phyloP scores from a whole-genome alignment of 2,797 vertebrate genomes.

The Falco biarmicus region DNA sequence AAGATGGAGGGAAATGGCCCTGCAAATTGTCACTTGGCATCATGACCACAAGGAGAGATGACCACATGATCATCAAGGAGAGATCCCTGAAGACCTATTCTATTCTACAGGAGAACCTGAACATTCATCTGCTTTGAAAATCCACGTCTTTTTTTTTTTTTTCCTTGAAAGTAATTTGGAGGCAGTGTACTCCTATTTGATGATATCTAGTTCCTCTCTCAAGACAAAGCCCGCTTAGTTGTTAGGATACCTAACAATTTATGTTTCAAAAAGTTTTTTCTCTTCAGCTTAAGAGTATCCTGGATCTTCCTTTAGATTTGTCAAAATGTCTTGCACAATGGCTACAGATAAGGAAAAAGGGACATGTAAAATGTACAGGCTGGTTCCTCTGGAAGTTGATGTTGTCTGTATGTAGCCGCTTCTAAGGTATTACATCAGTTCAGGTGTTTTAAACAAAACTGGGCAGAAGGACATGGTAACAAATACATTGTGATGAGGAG shows the following conservation, averaged over 20 bases:
- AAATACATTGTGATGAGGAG: background rate
- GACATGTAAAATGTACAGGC: background rate
- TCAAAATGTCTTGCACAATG: background rate
- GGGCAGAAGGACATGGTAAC: background rate
- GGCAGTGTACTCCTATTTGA: background rate
- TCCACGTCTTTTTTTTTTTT: rapidly evolving
- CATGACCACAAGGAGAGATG: background rate
- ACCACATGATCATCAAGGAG: background rate
- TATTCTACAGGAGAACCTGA: background rate
- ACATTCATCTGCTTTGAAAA: background rate
- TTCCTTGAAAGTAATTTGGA: background rate
- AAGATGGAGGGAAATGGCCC: background rate
- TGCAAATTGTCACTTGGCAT: background rate
- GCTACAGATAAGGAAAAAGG: background rate
- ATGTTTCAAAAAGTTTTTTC: background rate
- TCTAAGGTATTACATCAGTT: background rate
- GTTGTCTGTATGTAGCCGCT: background rate
- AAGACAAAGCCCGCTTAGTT: background rate
- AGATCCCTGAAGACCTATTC: background rate
- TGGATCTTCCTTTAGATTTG: background rate
- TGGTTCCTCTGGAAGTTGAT: background rate
- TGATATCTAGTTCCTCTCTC: background rate
- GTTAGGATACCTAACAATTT: background rate
- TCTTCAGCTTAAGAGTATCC: background rate
- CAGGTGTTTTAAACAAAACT: background rate